Conservation (phyloP, 2,113 vertebrate genomes). For the Myotis lucifugus region DNA sequence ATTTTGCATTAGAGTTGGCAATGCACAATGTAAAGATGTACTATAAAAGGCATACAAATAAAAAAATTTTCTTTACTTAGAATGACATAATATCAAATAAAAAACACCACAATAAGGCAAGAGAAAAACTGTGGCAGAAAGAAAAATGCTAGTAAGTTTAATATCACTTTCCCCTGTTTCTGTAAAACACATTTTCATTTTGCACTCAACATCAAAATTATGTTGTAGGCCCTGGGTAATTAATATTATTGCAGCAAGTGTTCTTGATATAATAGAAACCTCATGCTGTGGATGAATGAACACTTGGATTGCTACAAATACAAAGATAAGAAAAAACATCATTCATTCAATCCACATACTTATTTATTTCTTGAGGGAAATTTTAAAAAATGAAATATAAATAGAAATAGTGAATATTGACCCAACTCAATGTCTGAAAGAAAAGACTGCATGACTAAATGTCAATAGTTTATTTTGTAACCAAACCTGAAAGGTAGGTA, state of each 20-base stretch:
- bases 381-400: neutral
- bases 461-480: conserved; percentile 44
- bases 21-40: neutral
- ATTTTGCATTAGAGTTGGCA: neutral
- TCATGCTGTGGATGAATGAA: neutral
- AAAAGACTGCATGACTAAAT: neutral
- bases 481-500: conserved; percentile 25
- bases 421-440: neutral
- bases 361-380: conserved; percentile 9
- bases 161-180: neutral
- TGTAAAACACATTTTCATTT: neutral
- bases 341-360: neutral
- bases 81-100: neutral
- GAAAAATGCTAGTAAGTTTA: neutral
- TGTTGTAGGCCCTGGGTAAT: neutral
- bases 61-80: neutral
- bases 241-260: neutral
- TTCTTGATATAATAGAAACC: neutral
- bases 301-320: neutral
- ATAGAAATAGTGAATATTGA: conserved; percentile 20
- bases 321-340: neutral
- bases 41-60: neutral
- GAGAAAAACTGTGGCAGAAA: neutral
- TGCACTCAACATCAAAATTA: neutral
- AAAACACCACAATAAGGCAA: neutral